Base-by-base conservation (phyloP, 1,140 invertebrate genomes). In the Hyles euphorbiae region DNA sequence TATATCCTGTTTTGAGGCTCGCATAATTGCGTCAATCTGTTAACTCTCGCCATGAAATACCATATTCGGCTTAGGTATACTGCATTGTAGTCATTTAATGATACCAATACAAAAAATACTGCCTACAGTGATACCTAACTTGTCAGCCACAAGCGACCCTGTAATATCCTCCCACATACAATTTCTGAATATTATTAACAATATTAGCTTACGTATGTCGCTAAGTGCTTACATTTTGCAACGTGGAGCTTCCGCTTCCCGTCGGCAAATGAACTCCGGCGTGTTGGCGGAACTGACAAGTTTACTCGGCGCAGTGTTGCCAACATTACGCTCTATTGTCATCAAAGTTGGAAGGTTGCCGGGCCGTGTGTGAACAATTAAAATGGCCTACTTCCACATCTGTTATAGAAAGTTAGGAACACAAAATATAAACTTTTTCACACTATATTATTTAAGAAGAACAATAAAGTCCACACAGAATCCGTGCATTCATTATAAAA, bases 261-360 rank as follows among this genome's bases (percentile, higher is more conserved):
- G 54, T 58, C 4, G 43, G 60, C 33, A 50, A 50, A 32, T 22
- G 36, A 22, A 12, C 58, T 45, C 56, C 47, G 51, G 49, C 34
- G 52, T 56, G 53, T 60, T 60, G 59, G 56, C 67, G 64, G 67
- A 66, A 70, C 58, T 58, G 63, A 57, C 56, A 59, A 67, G 61
- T 58, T 66, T 66, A 53, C 54, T 43, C 52, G 53, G 57, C 34
- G 53, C 62, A 63, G 56, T 61, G 63, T 49, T 60, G 52, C 63
- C 58, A 63, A 63, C 67, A 60, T 60, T 53, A 57, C 32, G 10
- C 32, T 8, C 60, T 53, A 56, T 61, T 56, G 60, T 56, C 54
- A 52, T 47, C 48, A 11, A 56, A 61, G 60, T 56, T 60, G n/a
- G n/a, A 11, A 48, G 47, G n/a, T 11, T 48, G 22, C 47, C 6